Evolutionary conservation across 2,113 vertebrate genomes (phyloP), one percentile per base, ranked within the genome.

Genomic region (Microcebus tavaratra): DNA sequence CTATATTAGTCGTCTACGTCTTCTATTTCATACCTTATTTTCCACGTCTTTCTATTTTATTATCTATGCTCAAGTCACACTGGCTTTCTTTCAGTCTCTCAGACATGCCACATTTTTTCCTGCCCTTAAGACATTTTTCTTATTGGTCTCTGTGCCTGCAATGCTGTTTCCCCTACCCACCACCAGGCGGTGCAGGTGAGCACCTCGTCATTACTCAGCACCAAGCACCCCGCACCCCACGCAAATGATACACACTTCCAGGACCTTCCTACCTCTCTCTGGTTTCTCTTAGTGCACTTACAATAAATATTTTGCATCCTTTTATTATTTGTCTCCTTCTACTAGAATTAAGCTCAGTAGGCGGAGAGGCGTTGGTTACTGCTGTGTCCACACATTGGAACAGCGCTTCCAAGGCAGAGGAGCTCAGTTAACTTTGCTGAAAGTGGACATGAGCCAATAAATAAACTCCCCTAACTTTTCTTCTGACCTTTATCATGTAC

Each of bases 261-360:
- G 18, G 10, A 42, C 12, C n/a, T 39, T 68, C 72, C 63, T 10
- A 15, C 39, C 21, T 5, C 36, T 72, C 27, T 78, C 53, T 88
- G 55, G 4, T 89, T 92, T 94, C 10, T 81, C 95, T 89, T 48
- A 81, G 34, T 75, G n/a, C 11, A 15, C 23, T 89, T 39, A 36
- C 3, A 29, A 75, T 72, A 34, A 73, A 63, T 29, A n/a, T 23
- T 65, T 63, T 93, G 9, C 14, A 34, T 36, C 10, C 17, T 50
- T 70, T 73, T 27, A 13, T 88, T 67, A 61, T 31, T 67, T 95
- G 15, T 68, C 27, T 68, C 20, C 21, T 85, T 76, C 23, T 3
- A 34, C n/a, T 88, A 39, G 10, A 86, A 36, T 61, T 68, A 31
- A 83, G 29, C 36, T 73, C 31, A 27, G 14, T 15, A 39, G 27